Conservation (phyloP, 2,797 vertebrate genomes). For the Hyperoplus immaculatus region DNA sequence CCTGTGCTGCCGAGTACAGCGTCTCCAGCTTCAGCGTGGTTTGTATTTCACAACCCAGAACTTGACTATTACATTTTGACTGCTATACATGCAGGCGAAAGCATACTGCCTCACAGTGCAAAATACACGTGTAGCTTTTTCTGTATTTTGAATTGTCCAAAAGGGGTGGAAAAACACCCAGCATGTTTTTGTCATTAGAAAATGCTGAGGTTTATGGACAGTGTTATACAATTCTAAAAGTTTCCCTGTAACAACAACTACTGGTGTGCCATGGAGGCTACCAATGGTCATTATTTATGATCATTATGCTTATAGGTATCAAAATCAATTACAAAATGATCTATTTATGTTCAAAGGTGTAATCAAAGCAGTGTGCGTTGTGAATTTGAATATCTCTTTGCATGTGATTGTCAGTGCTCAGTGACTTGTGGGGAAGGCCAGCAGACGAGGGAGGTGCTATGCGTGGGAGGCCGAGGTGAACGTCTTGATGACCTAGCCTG, state of each 20-base stretch:
- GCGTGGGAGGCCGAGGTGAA: conserved; percentile 80
- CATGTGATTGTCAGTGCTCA: conserved; percentile 87
- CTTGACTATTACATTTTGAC: not conserved
- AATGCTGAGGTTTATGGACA: not conserved
- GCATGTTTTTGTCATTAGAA: not conserved
- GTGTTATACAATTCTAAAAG: not conserved
- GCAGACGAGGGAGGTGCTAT: conserved; percentile 88
- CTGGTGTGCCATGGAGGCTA: not conserved
- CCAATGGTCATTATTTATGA: not conserved
- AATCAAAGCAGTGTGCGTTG: not conserved
- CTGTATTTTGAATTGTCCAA: not conserved
- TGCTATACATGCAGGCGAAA: not conserved
- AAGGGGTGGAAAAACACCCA: not conserved
- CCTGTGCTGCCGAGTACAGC: conserved; percentile 87
- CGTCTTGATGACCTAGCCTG: conserved; percentile 83
- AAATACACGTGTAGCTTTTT: too few species aligned
- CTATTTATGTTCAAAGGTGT: not conserved
- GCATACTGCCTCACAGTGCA: too few species aligned
- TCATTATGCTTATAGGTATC: not conserved
- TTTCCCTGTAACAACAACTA: not conserved
- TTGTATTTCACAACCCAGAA: conserved; percentile 28
- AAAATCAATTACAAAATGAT: not conserved
- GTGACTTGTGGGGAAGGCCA: conserved; percentile 92
- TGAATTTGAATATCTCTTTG: not conserved
- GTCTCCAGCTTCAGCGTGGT: conserved; percentile 80